These are phyloP conservation scores for Hylaeus volcanicus DNA, from an alignment of 1,140 invertebrate species.

Conservation along the genomic window DNA sequence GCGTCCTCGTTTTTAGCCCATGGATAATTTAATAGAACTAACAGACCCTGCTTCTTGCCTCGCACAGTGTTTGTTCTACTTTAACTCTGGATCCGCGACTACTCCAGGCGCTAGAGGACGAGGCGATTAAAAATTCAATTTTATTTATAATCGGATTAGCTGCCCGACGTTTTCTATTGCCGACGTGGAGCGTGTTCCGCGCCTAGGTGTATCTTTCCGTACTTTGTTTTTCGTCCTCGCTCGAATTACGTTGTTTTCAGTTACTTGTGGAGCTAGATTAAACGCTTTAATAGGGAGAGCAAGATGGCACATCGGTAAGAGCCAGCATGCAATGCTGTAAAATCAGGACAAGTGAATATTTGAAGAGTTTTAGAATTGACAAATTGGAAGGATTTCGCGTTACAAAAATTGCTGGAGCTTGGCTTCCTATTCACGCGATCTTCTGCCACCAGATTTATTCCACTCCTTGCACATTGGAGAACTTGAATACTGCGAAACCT, in stretches of 20 bases:
- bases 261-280: neutral
- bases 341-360: too few relatives aligned
- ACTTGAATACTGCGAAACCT: too few relatives aligned
- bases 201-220: neutral
- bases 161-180: conserved; percentile 19
- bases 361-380: too few relatives aligned
- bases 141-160: conserved; percentile 46
- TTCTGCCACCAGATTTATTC: too few relatives aligned
- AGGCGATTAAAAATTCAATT: conserved; percentile 44
- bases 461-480: too few relatives aligned
- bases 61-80: conserved; percentile 1
- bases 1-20: conserved; percentile 2
- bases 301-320: too few relatives aligned
- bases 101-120: neutral
- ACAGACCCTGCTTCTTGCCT: conserved; percentile 18
- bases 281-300: neutral
- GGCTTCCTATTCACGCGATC: too few relatives aligned
- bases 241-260: conserved; percentile 15
- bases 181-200: neutral
- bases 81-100: conserved; percentile 23
- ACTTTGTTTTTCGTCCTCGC: neutral
- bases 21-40: conserved; percentile 32
- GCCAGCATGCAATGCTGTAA: too few relatives aligned
- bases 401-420: too few relatives aligned
- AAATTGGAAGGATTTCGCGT: too few relatives aligned